phyloP scores from a whole-genome alignment of 35 echinoderm and acorn worm genomes.

The Acanthaster planci region DNA sequence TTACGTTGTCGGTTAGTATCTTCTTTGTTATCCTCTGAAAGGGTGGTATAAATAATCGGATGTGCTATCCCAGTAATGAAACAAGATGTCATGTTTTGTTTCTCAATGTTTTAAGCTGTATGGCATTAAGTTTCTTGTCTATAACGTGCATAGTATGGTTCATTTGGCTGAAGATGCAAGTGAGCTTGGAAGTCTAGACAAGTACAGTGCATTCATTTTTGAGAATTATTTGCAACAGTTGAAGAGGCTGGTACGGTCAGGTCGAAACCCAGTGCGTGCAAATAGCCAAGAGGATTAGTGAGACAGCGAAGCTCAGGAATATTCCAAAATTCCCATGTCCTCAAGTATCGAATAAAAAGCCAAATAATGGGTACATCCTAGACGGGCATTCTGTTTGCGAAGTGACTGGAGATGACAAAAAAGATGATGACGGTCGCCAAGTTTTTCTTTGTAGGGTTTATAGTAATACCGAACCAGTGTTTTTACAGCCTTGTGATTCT shows the following conservation, averaged over 20 bases:
- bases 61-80: no score
- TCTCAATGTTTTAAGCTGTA: slow-evolving; percentile 63
- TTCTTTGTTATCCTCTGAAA: no score
- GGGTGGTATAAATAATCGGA: no score
- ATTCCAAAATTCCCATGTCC: slow-evolving; percentile 18
- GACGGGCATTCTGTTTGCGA: slow-evolving; percentile 43
- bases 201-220: slow-evolving; percentile 62
- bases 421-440: slow-evolving; percentile 37
- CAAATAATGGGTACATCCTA: slow-evolving; percentile 56
- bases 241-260: slow-evolving; percentile 68
- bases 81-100: no score
- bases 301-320: slow-evolving; percentile 21
- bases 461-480: slow-evolving; percentile 41
- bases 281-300: slow-evolving; percentile 38
- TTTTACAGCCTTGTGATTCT: slow-evolving; percentile 35
- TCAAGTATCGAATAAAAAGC: slow-evolving; percentile 42
- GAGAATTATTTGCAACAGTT: slow-evolving; percentile 64
- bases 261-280: slow-evolving; percentile 54
- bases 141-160: slow-evolving; percentile 73
- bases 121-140: slow-evolving; percentile 69
- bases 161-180: slow-evolving; percentile 65
- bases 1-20: no score
- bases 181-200: slow-evolving; percentile 45
- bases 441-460: slow-evolving; percentile 36
- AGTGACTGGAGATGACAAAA: slow-evolving; percentile 50